These are phyloP conservation scores for Drosophila novamexicana DNA, from an alignment of 1,140 invertebrate genomes.

Conservation along the genomic window DNA sequence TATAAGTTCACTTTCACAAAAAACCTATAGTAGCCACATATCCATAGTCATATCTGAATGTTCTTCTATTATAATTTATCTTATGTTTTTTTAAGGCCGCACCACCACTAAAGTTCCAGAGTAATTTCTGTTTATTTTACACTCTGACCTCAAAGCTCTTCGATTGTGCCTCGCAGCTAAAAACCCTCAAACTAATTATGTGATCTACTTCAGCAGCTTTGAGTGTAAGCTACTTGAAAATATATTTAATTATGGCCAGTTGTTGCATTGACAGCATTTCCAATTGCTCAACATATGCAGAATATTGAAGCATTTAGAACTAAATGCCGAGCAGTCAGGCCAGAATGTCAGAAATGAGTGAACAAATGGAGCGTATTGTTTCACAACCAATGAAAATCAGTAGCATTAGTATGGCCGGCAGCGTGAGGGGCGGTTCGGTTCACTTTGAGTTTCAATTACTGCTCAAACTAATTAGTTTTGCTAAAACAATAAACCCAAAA, in stretches of 20 bases:
- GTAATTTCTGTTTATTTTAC: too few species aligned
- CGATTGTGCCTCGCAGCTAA: background rate
- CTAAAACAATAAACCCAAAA: constrained; percentile 69
- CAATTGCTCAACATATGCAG: background rate
- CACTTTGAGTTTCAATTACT: constrained; percentile 69
- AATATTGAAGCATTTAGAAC: background rate
- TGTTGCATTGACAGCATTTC: constrained; percentile 1
- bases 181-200: background rate
- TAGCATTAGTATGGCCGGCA: background rate
- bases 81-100: too few species aligned
- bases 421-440: constrained; percentile 7
- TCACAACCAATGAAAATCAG: constrained; percentile 21
- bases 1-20: too few species aligned
- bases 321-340: background rate
- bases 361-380: constrained; percentile 15
- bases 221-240: background rate
- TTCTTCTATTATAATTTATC: too few species aligned
- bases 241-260: background rate
- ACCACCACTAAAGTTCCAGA: too few species aligned
- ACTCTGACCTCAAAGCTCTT: too few species aligned
- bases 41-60: too few species aligned
- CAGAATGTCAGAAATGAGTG: background rate
- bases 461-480: constrained; percentile 78
- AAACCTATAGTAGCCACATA: too few species aligned
- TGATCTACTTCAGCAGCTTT: background rate